Evolutionary conservation across 2,888 invertebrate species (phyloP), one percentile per base, ranked within the genome.

Genomic region (Chrysolina americana): DNA sequence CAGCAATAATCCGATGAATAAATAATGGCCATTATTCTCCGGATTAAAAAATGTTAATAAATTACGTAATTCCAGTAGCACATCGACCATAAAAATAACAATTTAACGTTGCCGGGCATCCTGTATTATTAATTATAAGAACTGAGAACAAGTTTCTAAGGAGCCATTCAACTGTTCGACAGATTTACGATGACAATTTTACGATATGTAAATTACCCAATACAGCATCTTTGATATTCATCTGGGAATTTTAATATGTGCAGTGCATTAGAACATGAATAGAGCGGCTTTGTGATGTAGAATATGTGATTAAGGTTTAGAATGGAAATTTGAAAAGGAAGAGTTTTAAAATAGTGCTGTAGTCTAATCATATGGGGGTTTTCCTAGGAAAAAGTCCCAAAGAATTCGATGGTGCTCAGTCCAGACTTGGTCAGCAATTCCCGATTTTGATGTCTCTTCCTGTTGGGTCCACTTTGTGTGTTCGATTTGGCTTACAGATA

Each of bases 181-280:
- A 76, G 74, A 76, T 76, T 76, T 76, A 76, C 53, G 64, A 70
- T 68, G 77, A 78, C 79, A 79, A 74, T 65, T 78, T 79, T 77
- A 78, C 71, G 79, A 77, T 78, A 79, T 76, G 77, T 79, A 78
- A 78, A 79, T 79, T 79, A 79, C 36, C 56, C 68, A 68, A 71
- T 71, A 74, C 64, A 68, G 70, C 53, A 41, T 68, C 50, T 53
- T 48, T 28, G 50, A 50, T 36, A 28, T 41, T 53, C 68, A 53
- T 17, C 50, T 68, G 53, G 17, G 41, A 41, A 66, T 59, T 59
- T 28, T 59, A 59, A 59, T 59, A 15, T 13, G n/a, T 28, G 36
- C 15, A 36, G 28, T 59, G 15, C 36, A 59, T 59, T n/a, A 59
- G n/a, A 53, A 53, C 53, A 11, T 21, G 53, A 53, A 53, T 53